A percentile compares a stretch with the other conserved stretches of the same genome.
Conservation (phyloP, 2,888 invertebrate genomes). For the Eretmocerus hayati region DNA sequence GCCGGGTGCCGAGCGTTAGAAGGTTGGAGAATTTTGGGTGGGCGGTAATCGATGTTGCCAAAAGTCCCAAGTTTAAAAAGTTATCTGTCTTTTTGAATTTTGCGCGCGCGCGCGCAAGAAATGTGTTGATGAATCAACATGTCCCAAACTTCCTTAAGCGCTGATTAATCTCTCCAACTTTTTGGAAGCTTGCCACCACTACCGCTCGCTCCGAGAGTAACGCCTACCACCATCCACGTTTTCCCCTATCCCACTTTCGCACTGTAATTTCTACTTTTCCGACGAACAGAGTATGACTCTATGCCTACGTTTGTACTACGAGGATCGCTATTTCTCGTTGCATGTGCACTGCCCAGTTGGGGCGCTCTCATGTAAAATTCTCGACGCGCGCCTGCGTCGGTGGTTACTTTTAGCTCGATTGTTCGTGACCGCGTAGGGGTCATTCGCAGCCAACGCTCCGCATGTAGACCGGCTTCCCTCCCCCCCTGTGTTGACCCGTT, state of each 20-base stretch:
- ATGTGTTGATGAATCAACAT: conserved; percentile 23
- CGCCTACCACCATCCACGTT: too few relatives aligned
- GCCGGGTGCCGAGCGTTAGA: too few relatives aligned
- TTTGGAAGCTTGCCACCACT: conserved; percentile 21
- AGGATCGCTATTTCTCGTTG: too few relatives aligned
- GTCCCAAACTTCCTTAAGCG: conserved; percentile 22
- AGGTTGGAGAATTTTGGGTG: too few relatives aligned
- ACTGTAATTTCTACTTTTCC: too few relatives aligned
- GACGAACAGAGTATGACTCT: too few relatives aligned
- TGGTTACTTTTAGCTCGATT: conserved; percentile 10
- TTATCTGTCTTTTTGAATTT: conserved; percentile 19
- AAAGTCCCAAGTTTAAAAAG: conserved; percentile 14
- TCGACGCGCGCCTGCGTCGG: conserved; percentile 4
- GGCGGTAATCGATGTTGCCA: conserved; percentile 18
- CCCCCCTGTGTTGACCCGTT: too few relatives aligned
- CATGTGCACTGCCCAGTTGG: neutral
- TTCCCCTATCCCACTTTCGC: too few relatives aligned
- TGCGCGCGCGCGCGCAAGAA: conserved; percentile 12
- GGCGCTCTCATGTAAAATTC: conserved; percentile 9
- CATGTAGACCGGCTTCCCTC: too few relatives aligned
- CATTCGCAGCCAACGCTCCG: too few relatives aligned
- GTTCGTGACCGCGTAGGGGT: conserved; percentile 12
- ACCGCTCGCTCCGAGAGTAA: too few relatives aligned
- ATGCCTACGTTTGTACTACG: too few relatives aligned
- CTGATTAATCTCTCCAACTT: conserved; percentile 21